Conservation (phyloP, 2,113 vertebrate species). For the Platysteira castanea region DNA sequence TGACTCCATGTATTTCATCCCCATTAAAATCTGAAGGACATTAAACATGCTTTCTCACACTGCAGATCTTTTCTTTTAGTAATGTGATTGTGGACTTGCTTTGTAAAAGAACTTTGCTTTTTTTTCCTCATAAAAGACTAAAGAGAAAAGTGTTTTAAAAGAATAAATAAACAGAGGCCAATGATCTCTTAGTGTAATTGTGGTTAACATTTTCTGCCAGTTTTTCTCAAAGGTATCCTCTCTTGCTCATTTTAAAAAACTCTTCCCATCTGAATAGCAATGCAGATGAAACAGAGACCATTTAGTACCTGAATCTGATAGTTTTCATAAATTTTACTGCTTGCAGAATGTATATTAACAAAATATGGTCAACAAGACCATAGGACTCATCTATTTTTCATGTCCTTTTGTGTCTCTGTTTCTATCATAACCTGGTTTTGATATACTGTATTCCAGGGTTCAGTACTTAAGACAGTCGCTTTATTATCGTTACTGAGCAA, state of each 20-base stretch:
- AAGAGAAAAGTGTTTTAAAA: not conserved
- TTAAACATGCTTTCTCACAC: not conserved
- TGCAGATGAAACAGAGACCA: not conserved
- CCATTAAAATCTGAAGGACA: not conserved
- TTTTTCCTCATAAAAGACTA: not conserved
- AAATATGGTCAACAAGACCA: not conserved
- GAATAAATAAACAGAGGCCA: not conserved
- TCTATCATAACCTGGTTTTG: not conserved
- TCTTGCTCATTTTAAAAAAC: not conserved
- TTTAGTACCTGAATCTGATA: not conserved
- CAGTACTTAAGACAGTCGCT: not conserved
- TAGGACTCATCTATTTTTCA: not conserved
- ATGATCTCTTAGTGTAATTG: not conserved
- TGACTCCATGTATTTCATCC: not conserved
- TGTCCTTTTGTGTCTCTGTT: not conserved
- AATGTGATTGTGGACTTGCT: not conserved
- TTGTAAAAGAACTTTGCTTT: not conserved
- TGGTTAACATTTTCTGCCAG: not conserved
- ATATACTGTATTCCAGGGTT: not conserved
- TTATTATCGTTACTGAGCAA: not conserved
- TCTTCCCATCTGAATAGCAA: not conserved
- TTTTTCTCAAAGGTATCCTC: not conserved
- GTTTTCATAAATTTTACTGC: not conserved
- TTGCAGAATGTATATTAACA: not conserved
- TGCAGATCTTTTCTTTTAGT: not conserved